phyloP scores from a whole-genome alignment of 2,888 invertebrate species.

The Thecocarcelia acutangulata region DNA sequence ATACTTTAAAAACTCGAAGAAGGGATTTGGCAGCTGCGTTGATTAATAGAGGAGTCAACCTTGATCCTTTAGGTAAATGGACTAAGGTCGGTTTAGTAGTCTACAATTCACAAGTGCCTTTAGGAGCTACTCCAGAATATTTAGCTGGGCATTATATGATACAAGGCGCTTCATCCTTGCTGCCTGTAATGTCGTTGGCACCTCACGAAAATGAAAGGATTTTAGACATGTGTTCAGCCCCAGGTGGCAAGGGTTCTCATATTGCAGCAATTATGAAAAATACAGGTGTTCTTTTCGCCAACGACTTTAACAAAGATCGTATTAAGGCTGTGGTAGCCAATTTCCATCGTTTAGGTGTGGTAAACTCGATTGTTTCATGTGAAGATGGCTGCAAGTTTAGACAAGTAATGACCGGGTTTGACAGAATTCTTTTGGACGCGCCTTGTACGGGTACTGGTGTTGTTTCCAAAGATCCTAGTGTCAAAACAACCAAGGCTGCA shows the following conservation, averaged over 20 bases:
- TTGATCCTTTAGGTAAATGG: conserved; percentile 99
- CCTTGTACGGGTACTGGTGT: conserved; percentile 99
- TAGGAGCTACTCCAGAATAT: conserved; percentile 99
- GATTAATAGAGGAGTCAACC: conserved; percentile 97
- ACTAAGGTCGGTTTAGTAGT: conserved; percentile 98
- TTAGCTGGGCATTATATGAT: conserved; percentile 98
- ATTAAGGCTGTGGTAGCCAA: conserved; percentile 97
- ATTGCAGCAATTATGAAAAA: conserved; percentile 99
- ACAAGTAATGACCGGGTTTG: conserved; percentile 93
- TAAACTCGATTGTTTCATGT: conserved; percentile 94
- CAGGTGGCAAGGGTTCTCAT: conserved; percentile 99
- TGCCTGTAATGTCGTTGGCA: conserved; percentile 98
- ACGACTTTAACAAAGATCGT: conserved; percentile 95
- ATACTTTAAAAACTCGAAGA: conserved; percentile 95
- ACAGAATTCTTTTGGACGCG: conserved; percentile 97
- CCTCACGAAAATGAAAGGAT: conserved; percentile 97
- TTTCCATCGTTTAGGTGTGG: conserved; percentile 96
- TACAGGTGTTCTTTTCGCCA: conserved; percentile 97
- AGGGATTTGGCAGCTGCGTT: conserved; percentile 96
- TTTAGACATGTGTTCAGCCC: conserved; percentile 98
- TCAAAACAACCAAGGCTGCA: conserved; percentile 95
- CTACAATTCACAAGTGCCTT: conserved; percentile 96
- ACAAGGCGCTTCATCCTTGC: conserved; percentile 96
- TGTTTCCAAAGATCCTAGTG: conserved; percentile 97
- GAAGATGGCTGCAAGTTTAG: conserved; percentile 95